Evolutionary conservation across 1,140 invertebrate species (phyloP), one percentile per base, ranked within the genome.

Genomic region (Ips typographus): DNA sequence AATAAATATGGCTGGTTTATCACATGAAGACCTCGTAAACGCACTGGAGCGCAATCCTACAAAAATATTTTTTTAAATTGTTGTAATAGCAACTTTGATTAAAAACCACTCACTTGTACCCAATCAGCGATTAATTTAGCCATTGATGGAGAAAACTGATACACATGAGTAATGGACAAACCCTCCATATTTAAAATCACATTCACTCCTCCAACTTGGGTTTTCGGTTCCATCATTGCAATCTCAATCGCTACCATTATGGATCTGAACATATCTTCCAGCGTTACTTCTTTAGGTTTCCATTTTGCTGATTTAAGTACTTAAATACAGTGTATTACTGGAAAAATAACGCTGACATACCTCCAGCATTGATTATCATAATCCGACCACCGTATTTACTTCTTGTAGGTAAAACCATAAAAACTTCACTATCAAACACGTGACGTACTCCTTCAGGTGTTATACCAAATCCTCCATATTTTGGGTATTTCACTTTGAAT

Each of bases 1-100:
- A 94, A 89, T 39, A 93, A 82, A 73, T 85, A 88, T 1, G 91
- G 90, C 77, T 93, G 91, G 80, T 94, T 92, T 7, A 94, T 83
- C 62, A 93, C 84, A 75, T 94, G 91, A 51, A 91, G 85, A 1
- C 84, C 85, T 77, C 90, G 90, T 2, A 93, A 76, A 8, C 91
- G 85, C 42, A 84, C 74, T 0, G 91, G 90, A 41, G 88, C 80
- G 70, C 87, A 86, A 69, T 88, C 82, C 88, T 91, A 39, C 44
- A 77, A 78, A 42, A 47, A 43, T 4, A 53, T 8, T 39, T 6
- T 41, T 38, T 59, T 7, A 40, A 59, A 59, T 1, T 5, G 22
- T 22, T 22, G 44, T 4, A 47, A 47, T 5, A 47, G n/a, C n/a
- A 5, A 47, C 44, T 47, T n/a, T 47, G n/a, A 47, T n/a, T 59